A percentile compares a stretch with the other conserved stretches of the same genome.
Evolutionary conservation across 2,113 vertebrate species (phyloP).

Genomic region (Bostrychus sinensis): DNA sequence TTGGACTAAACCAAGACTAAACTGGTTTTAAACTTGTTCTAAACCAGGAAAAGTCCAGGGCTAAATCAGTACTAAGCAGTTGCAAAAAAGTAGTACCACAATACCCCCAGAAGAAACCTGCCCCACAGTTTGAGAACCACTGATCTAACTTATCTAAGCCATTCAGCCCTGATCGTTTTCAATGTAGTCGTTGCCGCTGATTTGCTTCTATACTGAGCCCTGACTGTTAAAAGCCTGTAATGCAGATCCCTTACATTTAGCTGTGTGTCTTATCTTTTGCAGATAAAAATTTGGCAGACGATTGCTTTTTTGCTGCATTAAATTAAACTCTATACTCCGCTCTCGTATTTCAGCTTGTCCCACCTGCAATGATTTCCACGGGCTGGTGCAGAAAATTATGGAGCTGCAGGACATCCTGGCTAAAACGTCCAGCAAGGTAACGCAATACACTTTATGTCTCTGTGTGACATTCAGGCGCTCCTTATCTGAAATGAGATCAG

Average conservation of each 20-base stretch:
- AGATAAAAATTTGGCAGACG: not conserved
- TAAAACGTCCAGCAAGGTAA: slow-evolving; percentile 98
- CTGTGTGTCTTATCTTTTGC: not conserved
- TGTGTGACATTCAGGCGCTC: not conserved
- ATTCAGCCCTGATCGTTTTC: not conserved
- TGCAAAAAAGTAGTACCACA: too few species aligned
- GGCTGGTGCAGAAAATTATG: slow-evolving; percentile 99
- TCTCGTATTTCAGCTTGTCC: slow-evolving; percentile 88
- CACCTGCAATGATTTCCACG: slow-evolving; percentile 98
- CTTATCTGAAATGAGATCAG: not conserved
- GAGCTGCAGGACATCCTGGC: slow-evolving; percentile 96
- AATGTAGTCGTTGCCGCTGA: not conserved
- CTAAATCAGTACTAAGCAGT: too few species aligned
- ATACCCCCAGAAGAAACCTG: too few species aligned
- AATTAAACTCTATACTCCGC: not conserved
- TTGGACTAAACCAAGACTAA: too few species aligned
- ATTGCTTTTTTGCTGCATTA: not conserved
- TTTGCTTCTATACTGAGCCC: not conserved
- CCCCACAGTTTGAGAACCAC: too few species aligned
- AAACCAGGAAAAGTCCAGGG: too few species aligned
- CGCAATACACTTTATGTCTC: not conserved
- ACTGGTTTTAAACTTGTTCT: too few species aligned
- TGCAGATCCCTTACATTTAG: not conserved
- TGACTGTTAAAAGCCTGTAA: not conserved
- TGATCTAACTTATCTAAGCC: not conserved